Conservation (phyloP, 2,113 vertebrate genomes). For the Pluvialis apricaria region DNA sequence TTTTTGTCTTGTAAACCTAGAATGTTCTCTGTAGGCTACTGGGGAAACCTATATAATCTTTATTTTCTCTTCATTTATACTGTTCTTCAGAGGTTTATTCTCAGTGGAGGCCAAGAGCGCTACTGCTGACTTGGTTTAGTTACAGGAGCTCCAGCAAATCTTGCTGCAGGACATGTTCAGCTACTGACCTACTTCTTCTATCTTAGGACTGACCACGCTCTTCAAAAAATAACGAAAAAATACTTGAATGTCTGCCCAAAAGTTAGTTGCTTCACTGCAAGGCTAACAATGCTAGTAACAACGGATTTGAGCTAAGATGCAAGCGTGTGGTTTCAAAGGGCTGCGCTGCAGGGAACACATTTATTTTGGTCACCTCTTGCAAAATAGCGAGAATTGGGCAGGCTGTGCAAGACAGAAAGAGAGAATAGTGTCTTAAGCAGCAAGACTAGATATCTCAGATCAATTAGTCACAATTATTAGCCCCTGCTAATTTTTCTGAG, state of each 20-base stretch:
- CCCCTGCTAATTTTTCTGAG: neutral
- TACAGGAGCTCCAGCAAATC: neutral
- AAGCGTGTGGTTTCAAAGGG: neutral
- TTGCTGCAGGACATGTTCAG: neutral
- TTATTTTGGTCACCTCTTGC: neutral
- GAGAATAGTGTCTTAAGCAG: neutral
- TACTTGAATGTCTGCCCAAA: neutral
- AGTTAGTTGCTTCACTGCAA: neutral
- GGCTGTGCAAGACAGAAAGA: neutral
- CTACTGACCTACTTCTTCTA: slow-evolving; percentile 25
- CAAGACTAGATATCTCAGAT: neutral
- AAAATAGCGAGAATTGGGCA: neutral
- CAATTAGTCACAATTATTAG: neutral
- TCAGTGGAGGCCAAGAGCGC: neutral
- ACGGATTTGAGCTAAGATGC: neutral
- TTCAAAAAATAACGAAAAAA: neutral
- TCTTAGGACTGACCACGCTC: neutral
- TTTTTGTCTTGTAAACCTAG: neutral
- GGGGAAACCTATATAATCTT: neutral
- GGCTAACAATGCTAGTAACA: neutral
- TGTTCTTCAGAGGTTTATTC: neutral
- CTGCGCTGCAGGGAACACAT: neutral
- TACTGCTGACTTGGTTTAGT: neutral
- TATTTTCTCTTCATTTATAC: neutral
- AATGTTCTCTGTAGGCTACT: neutral